A percentile compares a stretch with the other conserved stretches of the same genome.
phyloP scores from a whole-genome alignment of 2,888 invertebrate genomes.

The Idaea straminata region DNA sequence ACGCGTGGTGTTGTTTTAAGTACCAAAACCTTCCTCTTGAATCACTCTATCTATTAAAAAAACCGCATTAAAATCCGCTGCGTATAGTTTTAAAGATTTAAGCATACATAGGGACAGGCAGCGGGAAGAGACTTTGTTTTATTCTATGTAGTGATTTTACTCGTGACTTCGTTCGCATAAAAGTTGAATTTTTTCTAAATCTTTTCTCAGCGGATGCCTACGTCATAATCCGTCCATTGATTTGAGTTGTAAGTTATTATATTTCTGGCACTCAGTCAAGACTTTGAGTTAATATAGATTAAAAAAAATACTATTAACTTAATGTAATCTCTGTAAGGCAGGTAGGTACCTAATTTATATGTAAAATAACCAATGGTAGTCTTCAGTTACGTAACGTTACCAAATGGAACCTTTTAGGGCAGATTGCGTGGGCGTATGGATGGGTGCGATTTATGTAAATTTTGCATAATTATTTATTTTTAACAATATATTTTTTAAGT shows the following conservation, averaged over 20 bases:
- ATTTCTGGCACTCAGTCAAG: not conserved
- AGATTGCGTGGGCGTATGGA: not conserved
- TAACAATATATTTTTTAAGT: not conserved
- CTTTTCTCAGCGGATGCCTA: too few species aligned
- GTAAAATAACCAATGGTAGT: not conserved
- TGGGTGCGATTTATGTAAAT: not conserved
- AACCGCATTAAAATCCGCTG: too few species aligned
- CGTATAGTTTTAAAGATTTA: too few species aligned
- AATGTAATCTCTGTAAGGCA: not conserved
- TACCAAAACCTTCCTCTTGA: too few species aligned
- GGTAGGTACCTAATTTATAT: not conserved
- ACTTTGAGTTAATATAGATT: not conserved
- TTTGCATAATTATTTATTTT: not conserved
- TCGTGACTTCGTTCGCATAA: too few species aligned
- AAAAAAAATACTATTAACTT: not conserved
- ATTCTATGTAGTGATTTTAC: too few species aligned
- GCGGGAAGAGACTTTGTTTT: too few species aligned
- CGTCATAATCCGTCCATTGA: too few species aligned
- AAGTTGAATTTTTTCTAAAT: too few species aligned
- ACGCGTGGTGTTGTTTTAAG: too few species aligned
- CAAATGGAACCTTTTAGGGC: not conserved
- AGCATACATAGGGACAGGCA: too few species aligned
- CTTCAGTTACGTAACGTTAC: not conserved
- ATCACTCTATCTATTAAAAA: too few species aligned
- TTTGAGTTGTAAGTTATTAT: not conserved